Percentiles rank a stretch among this genome's conserved stretches.
Evolutionary conservation across 1,140 invertebrate genomes (phyloP).

Genomic region (Eurosta solidaginis): DNA sequence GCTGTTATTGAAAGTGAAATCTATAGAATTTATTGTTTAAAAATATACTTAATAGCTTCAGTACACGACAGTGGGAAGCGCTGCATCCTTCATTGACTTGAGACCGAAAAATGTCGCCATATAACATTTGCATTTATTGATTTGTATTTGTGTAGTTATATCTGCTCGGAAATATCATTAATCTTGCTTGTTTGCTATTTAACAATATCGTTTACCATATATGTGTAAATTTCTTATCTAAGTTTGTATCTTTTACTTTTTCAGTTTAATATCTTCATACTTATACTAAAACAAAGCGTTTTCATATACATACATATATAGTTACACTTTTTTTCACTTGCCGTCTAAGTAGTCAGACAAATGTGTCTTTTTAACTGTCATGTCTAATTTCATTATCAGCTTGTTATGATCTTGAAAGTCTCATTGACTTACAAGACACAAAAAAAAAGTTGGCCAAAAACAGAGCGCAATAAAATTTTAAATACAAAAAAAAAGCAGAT

Average conservation of each 20-base stretch:
- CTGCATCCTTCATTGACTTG: conserved; percentile 13
- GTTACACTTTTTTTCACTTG: neutral
- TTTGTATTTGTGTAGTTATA: neutral
- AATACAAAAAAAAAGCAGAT: neutral
- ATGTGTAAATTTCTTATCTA: neutral
- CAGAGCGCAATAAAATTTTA: neutral
- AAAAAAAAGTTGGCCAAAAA: neutral
- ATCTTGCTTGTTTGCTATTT: neutral
- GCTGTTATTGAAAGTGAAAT: neutral
- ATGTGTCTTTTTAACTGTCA: conserved; percentile 21
- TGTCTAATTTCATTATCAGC: conserved; percentile 26
- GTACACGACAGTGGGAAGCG: neutral
- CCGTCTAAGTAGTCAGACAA: conserved; percentile 12
- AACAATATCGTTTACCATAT: neutral
- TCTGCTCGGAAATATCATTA: neutral
- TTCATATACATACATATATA: neutral
- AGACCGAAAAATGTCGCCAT: neutral
- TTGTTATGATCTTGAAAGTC: conserved; percentile 22
- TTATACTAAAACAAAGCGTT: neutral
- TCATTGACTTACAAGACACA: neutral
- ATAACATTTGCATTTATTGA: neutral
- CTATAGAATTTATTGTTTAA: neutral
- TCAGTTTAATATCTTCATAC: neutral
- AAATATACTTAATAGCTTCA: neutral
- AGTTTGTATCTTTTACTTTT: neutral